Conservation (phyloP, 1,140 invertebrate genomes). For the Hylyphantes graminicola region DNA sequence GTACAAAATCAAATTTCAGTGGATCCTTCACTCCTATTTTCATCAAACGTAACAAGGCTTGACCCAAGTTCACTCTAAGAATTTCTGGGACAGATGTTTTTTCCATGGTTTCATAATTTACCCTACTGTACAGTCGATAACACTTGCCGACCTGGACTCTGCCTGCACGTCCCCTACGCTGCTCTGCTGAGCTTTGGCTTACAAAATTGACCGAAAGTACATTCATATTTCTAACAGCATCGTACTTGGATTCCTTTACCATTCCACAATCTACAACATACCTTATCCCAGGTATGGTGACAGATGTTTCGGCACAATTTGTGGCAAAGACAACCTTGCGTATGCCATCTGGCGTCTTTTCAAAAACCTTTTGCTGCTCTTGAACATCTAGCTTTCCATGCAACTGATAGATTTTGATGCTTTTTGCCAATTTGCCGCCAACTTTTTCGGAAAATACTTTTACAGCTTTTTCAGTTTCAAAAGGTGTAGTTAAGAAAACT, state of each 20-base stretch:
- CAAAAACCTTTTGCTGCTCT: constrained; percentile 59
- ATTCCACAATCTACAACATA: constrained; percentile 98
- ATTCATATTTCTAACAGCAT: constrained; percentile 87
- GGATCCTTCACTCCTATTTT: constrained; percentile 92
- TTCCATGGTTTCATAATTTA: constrained; percentile 81
- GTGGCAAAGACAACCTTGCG: constrained; percentile 97
- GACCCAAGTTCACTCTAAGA: constrained; percentile 86
- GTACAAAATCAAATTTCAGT: constrained; percentile 71
- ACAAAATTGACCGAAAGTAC: constrained; percentile 83
- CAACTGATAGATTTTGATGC: constrained; percentile 63
- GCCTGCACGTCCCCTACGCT: constrained; percentile 92
- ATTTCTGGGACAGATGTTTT: constrained; percentile 89
- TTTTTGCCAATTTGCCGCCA: constrained; percentile 55
- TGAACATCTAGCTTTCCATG: constrained; percentile 78
- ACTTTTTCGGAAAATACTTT: constrained; percentile 71
- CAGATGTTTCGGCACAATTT: constrained; percentile 98
- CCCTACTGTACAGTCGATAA: constrained; percentile 88
- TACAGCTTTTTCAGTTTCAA: constrained; percentile 85
- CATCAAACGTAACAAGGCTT: constrained; percentile 90
- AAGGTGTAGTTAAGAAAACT: constrained; percentile 93
- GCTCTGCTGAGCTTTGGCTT: constrained; percentile 94
- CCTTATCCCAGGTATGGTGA: constrained; percentile 97
- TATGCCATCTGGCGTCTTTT: constrained; percentile 73
- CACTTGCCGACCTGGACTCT: constrained; percentile 77
- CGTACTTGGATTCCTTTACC: constrained; percentile 97